phyloP scores from a whole-genome alignment of 2,797 vertebrate genomes.

The Numenius phaeopus region DNA sequence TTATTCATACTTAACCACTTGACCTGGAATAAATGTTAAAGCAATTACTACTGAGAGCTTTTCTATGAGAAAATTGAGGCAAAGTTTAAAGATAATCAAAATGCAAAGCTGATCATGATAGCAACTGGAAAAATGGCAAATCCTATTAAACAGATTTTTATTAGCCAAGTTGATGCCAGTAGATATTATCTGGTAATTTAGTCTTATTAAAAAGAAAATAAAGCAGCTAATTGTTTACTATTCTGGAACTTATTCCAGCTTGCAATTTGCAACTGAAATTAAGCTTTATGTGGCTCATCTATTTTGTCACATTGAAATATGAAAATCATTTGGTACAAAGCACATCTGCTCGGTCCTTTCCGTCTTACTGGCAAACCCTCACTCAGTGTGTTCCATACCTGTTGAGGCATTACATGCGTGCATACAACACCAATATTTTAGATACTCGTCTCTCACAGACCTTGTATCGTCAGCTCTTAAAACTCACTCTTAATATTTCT shows the following conservation, averaged over 20 bases:
- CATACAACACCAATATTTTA: not conserved
- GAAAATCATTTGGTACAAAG: conserved; percentile 81
- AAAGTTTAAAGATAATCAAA: conserved; percentile 89
- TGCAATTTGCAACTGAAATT: conserved; percentile 85
- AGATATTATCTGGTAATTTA: conserved; percentile 88
- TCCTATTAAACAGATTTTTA: conserved; percentile 87
- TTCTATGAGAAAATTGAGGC: conserved; percentile 85
- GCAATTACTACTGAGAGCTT: conserved; percentile 89
- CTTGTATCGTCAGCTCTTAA: not conserved
- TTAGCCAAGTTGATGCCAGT: conserved; percentile 87
- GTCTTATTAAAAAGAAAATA: conserved; percentile 88
- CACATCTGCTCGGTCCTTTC: conserved; percentile 79
- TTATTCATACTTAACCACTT: conserved; percentile 94
- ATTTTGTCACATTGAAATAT: conserved; percentile 88
- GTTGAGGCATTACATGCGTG: conserved; percentile 61
- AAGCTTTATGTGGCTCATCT: conserved; percentile 84
- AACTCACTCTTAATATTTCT: not conserved
- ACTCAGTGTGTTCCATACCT: conserved; percentile 62
- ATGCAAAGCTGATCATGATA: conserved; percentile 85
- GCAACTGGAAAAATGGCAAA: conserved; percentile 88
- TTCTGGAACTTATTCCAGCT: conserved; percentile 84
- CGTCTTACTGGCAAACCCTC: conserved; percentile 54
- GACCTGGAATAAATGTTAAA: conserved; percentile 93
- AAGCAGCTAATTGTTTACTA: conserved; percentile 88
- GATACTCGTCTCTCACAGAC: not conserved